Evolutionary conservation across 2,797 vertebrate genomes (phyloP).

Genomic region (Clarias pachynema): DNA sequence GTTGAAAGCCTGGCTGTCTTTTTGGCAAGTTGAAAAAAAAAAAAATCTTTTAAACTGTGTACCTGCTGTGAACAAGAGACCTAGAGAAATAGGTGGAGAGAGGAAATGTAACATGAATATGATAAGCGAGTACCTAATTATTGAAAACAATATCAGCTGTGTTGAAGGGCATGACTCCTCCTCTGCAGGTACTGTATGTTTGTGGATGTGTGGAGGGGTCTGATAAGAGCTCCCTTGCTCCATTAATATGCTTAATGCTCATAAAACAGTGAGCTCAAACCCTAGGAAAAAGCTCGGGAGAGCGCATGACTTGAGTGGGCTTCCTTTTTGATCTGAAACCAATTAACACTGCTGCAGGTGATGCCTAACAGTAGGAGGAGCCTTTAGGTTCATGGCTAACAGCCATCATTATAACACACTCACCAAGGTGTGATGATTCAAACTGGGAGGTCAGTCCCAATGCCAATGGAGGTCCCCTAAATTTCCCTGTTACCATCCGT

Average conservation of each 20-base stretch:
- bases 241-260: slow-evolving; percentile 50
- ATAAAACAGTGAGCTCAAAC: slow-evolving; percentile 41
- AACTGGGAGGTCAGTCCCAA: not conserved
- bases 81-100: not conserved
- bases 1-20: slow-evolving; percentile 1
- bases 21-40: not conserved
- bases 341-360: slow-evolving; percentile 26
- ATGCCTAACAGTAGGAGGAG: not conserved
- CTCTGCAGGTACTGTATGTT: slow-evolving; percentile 23
- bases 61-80: slow-evolving; percentile 7
- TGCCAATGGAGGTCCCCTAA: not conserved
- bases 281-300: slow-evolving; percentile 1
- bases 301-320: not conserved
- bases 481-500: slow-evolving; percentile 1
- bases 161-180: slow-evolving; percentile 49
- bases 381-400: slow-evolving; percentile 11
- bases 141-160: slow-evolving; percentile 30
- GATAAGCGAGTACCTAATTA: slow-evolving; percentile 42
- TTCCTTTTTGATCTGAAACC: slow-evolving; percentile 21
- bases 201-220: slow-evolving; percentile 26
- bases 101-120: slow-evolving; percentile 23
- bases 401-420: slow-evolving; percentile 23
- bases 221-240: slow-evolving; percentile 41
- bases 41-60: not conserved
- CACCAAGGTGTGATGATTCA: not conserved